phyloP scores from a whole-genome alignment of 1,140 invertebrate genomes.

The Chrysoperla carnea region DNA sequence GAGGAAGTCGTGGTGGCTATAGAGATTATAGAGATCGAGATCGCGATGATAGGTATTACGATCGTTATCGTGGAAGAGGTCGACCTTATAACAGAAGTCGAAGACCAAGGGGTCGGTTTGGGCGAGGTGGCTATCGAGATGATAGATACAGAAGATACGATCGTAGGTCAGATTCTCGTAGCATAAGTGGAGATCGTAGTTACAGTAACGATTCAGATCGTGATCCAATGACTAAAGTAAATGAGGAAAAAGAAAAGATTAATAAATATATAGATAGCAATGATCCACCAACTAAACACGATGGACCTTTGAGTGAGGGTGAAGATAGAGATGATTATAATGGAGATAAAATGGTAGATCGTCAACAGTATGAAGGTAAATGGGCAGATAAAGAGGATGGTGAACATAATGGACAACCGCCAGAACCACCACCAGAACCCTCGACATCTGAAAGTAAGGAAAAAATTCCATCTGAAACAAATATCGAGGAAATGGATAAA shows the following conservation, averaged over 20 bases:
- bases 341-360: constrained; percentile 31
- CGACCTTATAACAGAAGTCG: constrained; percentile 17
- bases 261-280: constrained; percentile 36
- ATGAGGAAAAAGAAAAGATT: constrained; percentile 38
- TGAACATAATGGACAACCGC: constrained; percentile 20
- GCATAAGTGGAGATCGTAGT: constrained; percentile 21
- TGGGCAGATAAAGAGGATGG: constrained; percentile 31
- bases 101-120: constrained; percentile 14
- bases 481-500: constrained; percentile 28
- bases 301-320: constrained; percentile 48
- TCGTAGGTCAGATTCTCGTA: constrained; percentile 18
- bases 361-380: constrained; percentile 38
- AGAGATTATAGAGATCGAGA: constrained; percentile 31
- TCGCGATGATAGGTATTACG: constrained; percentile 28
- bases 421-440: constrained; percentile 6
- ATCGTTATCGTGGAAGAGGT: constrained; percentile 13
- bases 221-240: constrained; percentile 5
- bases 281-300: constrained; percentile 31
- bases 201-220: constrained; percentile 11
- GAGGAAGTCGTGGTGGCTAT: constrained; percentile 25
- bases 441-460: constrained; percentile 16
- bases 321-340: constrained; percentile 45
- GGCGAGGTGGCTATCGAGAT: constrained; percentile 34
- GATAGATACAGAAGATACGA: constrained; percentile 36
- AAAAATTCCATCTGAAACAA: constrained; percentile 15